These are phyloP conservation scores for Diplogasteroides magnus DNA, from an alignment of 1,140 invertebrate species.

Conservation along the genomic window DNA sequence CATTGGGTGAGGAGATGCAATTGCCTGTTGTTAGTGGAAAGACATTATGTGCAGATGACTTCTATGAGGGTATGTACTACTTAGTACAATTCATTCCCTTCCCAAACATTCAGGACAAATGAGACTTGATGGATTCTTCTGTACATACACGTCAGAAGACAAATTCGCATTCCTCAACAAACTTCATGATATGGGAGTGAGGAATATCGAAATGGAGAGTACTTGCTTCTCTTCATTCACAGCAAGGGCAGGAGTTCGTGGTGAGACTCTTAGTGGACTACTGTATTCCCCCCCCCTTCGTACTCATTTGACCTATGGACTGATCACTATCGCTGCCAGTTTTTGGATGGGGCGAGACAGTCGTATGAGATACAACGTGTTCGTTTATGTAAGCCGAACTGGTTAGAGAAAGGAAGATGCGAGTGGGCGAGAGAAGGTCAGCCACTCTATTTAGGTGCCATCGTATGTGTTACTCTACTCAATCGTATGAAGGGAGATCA, in stretches of 20 bases:
- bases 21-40: conserved; percentile 68
- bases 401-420: too few species aligned
- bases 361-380: neutral
- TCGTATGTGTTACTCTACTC: conserved; percentile 86
- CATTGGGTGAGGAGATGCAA: conserved; percentile 65
- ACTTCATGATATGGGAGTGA: conserved; percentile 72
- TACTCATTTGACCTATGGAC: too few species aligned
- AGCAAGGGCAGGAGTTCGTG: conserved; percentile 79
- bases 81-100: neutral
- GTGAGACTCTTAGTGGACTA: conserved; percentile 52
- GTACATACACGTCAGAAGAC: conserved; percentile 80
- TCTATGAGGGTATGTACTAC: conserved; percentile 77
- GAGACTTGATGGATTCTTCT: conserved; percentile 90
- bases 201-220: conserved; percentile 97
- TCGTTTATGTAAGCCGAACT: too few species aligned
- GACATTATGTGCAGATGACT: conserved; percentile 92
- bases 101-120: conserved; percentile 66
- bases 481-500: conserved; percentile 90
- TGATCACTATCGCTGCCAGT: neutral
- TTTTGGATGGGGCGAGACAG: neutral
- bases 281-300: too few species aligned
- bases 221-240: conserved; percentile 85
- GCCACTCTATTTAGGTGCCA: too few species aligned
- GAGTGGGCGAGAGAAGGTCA: too few species aligned
- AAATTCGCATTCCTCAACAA: conserved; percentile 80